phyloP scores from a whole-genome alignment of 2,888 invertebrate species.

The Drosophila fulvimacula region DNA sequence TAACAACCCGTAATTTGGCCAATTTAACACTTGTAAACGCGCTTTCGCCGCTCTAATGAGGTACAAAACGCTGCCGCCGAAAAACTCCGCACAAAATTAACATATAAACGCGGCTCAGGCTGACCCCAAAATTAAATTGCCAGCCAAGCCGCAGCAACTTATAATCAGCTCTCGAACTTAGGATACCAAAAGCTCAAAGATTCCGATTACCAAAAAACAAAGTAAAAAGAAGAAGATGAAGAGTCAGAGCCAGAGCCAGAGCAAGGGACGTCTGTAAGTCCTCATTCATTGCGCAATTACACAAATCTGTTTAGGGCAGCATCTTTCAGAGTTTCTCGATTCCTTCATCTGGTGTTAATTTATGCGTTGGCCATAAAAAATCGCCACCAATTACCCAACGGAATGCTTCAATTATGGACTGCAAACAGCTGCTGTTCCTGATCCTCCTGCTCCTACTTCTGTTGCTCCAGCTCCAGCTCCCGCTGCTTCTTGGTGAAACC shows the following conservation, averaged over 20 bases:
- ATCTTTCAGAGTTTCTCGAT: constrained; percentile 6
- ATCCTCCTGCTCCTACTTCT: constrained; percentile 17
- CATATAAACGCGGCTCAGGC: constrained; percentile 60
- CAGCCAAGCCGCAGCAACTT: constrained; percentile 48
- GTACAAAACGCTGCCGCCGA: constrained; percentile 71
- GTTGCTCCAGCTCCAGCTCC: constrained; percentile 48
- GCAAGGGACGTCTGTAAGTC: constrained; percentile 16
- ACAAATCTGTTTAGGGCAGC: constrained; percentile 65
- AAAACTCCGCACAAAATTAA: constrained; percentile 63
- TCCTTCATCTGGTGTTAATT: constrained; percentile 72
- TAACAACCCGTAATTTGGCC: constrained; percentile 78
- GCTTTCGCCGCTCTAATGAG: constrained; percentile 80
- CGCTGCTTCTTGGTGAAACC: constrained; percentile 54
- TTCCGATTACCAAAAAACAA: constrained; percentile 38
- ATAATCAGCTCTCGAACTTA: constrained; percentile 63
- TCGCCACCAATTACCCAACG: constrained; percentile 74
- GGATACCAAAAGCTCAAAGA: constrained; percentile 57
- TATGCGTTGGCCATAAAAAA: constrained; percentile 74
- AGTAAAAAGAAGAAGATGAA: neutral
- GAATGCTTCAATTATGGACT: constrained; percentile 77
- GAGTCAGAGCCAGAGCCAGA: neutral
- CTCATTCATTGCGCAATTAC: constrained; percentile 66
- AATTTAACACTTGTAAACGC: constrained; percentile 81
- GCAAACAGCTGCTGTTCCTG: constrained; percentile 71
- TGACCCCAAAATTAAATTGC: constrained; percentile 68